Conservation (phyloP, 2,888 invertebrate genomes). For the Athrips mouffetella region DNA sequence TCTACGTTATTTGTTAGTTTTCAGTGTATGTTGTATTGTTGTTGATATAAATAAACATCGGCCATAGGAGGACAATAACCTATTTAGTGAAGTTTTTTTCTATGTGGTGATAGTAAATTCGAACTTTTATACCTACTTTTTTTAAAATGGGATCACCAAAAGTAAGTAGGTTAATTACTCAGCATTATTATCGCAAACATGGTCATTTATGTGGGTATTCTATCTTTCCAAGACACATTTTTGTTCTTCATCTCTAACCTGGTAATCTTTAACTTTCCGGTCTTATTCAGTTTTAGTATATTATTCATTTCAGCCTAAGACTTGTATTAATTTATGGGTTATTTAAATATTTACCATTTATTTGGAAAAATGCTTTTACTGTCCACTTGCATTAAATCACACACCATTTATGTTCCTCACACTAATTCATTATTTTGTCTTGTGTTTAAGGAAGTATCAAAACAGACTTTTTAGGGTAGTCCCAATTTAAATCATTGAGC, state of each 20-base stretch:
- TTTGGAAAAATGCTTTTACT: no score
- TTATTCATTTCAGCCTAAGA: no score
- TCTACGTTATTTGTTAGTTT: slow-evolving; percentile 28
- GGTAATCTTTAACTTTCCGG: not conserved
- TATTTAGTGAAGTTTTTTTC: slow-evolving; percentile 26
- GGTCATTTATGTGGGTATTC: slow-evolving; percentile 9
- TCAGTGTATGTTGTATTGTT: slow-evolving; percentile 16
- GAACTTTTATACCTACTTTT: slow-evolving; percentile 14
- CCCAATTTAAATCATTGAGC: no score
- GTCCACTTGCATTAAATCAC: no score
- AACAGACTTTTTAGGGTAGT: no score
- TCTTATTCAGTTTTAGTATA: no score
- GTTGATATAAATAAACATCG: slow-evolving; percentile 22
- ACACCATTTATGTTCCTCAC: no score
- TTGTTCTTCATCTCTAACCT: slow-evolving; percentile 3
- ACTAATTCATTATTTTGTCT: no score
- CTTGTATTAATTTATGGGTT: no score
- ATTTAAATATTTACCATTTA: no score
- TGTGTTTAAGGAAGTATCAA: no score
- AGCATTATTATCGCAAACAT: slow-evolving; percentile 27
- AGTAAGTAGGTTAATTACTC: slow-evolving; percentile 50
- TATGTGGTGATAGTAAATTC: slow-evolving; percentile 30
- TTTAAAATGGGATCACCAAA: slow-evolving; percentile 41
- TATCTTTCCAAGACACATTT: slow-evolving; percentile 7
- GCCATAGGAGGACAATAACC: slow-evolving; percentile 49